phyloP scores from a whole-genome alignment of 1,140 invertebrate genomes.

The Lordiphosa collinella region DNA sequence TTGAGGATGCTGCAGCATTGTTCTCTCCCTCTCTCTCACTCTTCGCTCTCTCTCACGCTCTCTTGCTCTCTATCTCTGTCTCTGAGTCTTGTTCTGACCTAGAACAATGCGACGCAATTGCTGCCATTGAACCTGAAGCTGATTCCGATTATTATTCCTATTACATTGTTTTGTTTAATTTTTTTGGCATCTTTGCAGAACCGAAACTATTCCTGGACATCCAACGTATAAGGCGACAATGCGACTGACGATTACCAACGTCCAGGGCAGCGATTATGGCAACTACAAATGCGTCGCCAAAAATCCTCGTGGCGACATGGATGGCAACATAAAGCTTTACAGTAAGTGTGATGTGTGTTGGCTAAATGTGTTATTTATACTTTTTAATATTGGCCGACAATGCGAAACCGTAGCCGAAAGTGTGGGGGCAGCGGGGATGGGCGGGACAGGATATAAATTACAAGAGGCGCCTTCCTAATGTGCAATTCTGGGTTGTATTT shows the following conservation, averaged over 20 bases:
- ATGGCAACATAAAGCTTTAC: slow-evolving; percentile 93
- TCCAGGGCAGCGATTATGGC: slow-evolving; percentile 89
- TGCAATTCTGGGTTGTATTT: slow-evolving; percentile 11
- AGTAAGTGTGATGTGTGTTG: slow-evolving; percentile 84
- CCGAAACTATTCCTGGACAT: slow-evolving; percentile 84
- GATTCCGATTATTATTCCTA: background rate
- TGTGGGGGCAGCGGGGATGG: background rate
- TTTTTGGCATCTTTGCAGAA: slow-evolving; percentile 57
- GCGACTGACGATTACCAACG: slow-evolving; percentile 88
- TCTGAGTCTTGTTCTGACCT: slow-evolving; percentile 51
- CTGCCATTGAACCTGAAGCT: slow-evolving; percentile 62
- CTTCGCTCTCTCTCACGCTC: background rate
- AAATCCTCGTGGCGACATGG: slow-evolving; percentile 94
- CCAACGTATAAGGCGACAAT: slow-evolving; percentile 92
- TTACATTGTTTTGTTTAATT: background rate
- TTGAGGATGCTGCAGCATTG: slow-evolving; percentile 18
- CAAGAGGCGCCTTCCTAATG: slow-evolving; percentile 12
- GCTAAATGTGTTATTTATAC: slow-evolving; percentile 51
- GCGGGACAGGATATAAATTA: slow-evolving; percentile 38
- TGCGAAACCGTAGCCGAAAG: background rate
- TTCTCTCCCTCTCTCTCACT: background rate
- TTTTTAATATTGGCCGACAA: slow-evolving; percentile 48
- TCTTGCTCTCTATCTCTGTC: too few relatives aligned
- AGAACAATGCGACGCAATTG: slow-evolving; percentile 39
- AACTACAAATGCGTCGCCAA: slow-evolving; percentile 95